phyloP scores from a whole-genome alignment of 2,888 invertebrate genomes.

The Anthophora plumipes region DNA sequence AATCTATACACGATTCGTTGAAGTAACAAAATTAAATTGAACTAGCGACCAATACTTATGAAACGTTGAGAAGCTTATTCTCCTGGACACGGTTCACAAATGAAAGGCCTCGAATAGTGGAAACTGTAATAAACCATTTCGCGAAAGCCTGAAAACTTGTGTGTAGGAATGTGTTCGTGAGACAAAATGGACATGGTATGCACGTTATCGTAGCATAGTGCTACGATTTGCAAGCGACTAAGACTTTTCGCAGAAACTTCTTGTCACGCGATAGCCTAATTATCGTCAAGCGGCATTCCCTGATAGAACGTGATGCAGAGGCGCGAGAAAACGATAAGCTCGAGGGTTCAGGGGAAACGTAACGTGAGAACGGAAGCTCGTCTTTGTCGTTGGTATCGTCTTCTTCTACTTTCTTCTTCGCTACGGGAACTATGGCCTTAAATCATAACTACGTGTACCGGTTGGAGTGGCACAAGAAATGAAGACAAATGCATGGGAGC shows the following conservation, averaged over 20 bases:
- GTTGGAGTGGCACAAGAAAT: slow-evolving; percentile 79
- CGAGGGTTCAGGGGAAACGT: slow-evolving; percentile 1
- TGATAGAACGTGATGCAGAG: slow-evolving; percentile 27
- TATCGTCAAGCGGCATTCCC: slow-evolving; percentile 47
- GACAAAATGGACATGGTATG: slow-evolving; percentile 31
- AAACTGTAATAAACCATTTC: no score
- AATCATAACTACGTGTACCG: slow-evolving; percentile 80
- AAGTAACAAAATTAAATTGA: no score
- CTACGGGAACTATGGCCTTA: slow-evolving; percentile 72
- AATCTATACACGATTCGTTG: no score
- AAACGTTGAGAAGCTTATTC: no score
- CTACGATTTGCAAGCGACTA: slow-evolving; percentile 19
- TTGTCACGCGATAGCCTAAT: slow-evolving; percentile 69
- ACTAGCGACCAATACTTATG: no score
- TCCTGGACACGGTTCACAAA: no score
- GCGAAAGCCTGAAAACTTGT: no score
- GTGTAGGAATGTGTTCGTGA: background rate
- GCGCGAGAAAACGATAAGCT: slow-evolving; percentile 41
- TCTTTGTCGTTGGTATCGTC: slow-evolving; percentile 7
- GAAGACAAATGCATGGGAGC: slow-evolving; percentile 79
- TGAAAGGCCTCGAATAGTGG: no score
- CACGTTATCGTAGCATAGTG: slow-evolving; percentile 37
- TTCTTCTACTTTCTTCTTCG: slow-evolving; percentile 35
- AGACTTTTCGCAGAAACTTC: slow-evolving; percentile 30
- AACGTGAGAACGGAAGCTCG: slow-evolving; percentile 27